Evolutionary conservation across 64 coral and sea anemone genomes (phyloP), one percentile per base, ranked within the genome.

Genomic region (Actinia tenebrosa): DNA sequence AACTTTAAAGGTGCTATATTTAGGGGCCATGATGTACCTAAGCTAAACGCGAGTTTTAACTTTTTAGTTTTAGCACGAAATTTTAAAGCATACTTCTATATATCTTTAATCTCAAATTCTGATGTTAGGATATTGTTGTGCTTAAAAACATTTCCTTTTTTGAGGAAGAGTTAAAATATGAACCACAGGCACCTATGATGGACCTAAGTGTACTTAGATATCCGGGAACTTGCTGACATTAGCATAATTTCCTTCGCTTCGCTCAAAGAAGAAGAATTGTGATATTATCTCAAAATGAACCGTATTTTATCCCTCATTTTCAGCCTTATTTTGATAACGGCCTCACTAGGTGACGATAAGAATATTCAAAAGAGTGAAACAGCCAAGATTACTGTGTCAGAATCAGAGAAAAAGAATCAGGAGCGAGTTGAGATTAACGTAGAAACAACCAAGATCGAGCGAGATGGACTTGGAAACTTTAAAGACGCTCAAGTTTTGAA

Each of bases 401-500:
- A 92, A 22, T 79, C 84, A 43, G 90, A 87, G 14, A 87, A 78
- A 55, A 80, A 80, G 22, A 77, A 92, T 27, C 53, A 19, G 0
- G 86, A 87, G 66, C 84, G 60, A 55, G 85, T 92, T 37, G 26
- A 25, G 27, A 92, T 92, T 14, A 60, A 54, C 45, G 85, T 92
- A 23, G 58, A 87, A 47, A 62, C 45, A 14, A 78, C 64, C 23
- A 46, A 92, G 25, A 80, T 92, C 3, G 90, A 92, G 19, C 64
- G 61, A 45, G 90, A 92, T 61, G 58, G 47, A 17, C 71, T 85
- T 59, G 90, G 90, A 46, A 86, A 80, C 84, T 87, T 91, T 55
- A 47, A 87, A 87, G 90, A 92, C 63, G 90, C 86, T 84, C 78
- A 80, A 83, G 68, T 87, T 92, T 66, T 92, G 59, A 92, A 87